A percentile compares a stretch with the other conserved stretches of the same genome.
These are phyloP conservation scores for Octopus sinensis DNA, from an alignment of 1,140 invertebrate genomes.

Conservation along the genomic window DNA sequence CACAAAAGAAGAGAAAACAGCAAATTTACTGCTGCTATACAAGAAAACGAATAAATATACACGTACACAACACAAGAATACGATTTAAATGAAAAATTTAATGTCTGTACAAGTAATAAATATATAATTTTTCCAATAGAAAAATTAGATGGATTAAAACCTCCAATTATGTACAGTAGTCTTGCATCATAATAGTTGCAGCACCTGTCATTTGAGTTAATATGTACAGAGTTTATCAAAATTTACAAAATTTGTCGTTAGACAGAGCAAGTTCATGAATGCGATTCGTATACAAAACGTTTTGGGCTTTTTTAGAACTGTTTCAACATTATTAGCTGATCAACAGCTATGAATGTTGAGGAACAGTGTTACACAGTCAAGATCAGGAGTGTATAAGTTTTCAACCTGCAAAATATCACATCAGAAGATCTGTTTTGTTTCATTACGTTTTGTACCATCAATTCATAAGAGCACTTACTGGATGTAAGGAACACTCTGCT, in stretches of 20 bases:
- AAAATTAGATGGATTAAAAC: slow-evolving; percentile 10
- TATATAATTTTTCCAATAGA: slow-evolving; percentile 10
- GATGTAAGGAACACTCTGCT: not conserved
- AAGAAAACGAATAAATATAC: too few species aligned
- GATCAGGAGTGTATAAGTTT: too few species aligned
- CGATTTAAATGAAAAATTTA: not conserved
- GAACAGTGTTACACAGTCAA: too few species aligned
- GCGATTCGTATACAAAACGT: not conserved
- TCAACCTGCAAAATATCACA: slow-evolving; percentile 1
- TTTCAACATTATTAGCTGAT: not conserved
- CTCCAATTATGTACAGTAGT: slow-evolving; percentile 8
- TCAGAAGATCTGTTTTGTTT: not conserved
- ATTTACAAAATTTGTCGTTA: slow-evolving; percentile 7
- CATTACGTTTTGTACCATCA: not conserved
- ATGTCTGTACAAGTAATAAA: slow-evolving; percentile 12
- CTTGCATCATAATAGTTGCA: slow-evolving; percentile 10
- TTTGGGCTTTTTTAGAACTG: too few species aligned
- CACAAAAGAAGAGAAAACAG: too few species aligned
- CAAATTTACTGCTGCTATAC: too few species aligned
- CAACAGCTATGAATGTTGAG: not conserved
- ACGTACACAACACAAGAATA: too few species aligned
- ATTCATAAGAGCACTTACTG: slow-evolving; percentile 8
- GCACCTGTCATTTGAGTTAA: slow-evolving; percentile 1
- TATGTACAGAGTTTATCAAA: slow-evolving; percentile 10
- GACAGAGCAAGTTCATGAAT: slow-evolving; percentile 1